Evolutionary conservation across 2,113 vertebrate species (phyloP), one percentile per base, ranked within the genome.

Genomic region (Manacus vitellinus): DNA sequence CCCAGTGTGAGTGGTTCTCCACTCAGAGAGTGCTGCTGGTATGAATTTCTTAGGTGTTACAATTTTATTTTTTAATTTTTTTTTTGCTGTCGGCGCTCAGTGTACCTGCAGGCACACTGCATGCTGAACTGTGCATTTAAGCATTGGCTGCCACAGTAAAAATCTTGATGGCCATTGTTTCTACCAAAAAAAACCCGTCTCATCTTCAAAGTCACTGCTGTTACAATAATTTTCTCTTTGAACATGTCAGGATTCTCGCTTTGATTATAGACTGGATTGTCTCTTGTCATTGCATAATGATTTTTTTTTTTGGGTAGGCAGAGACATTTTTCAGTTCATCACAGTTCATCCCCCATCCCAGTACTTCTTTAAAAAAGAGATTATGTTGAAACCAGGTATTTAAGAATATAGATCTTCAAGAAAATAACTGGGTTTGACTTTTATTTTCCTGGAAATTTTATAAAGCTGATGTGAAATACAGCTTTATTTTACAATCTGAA

Each of bases 251-350:
- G 85, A 88, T 95, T 92, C 78, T 95, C 75, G 74, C 93, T 89
- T 93, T 93, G 94, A 96, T 95, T 93, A 83, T 77, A 92, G n/a
- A 80, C 89, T 46, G 82, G 71, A 85, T 96, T 90, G 88, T 93
- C 93, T 96, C 90, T 85, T 92, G 92, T 96, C 92, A 79, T 77
- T 92, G 81, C 87, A 74, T 92, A 91, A 71, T 70, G 54, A 52
- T 41, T 54, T 72, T 51, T 87, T 83, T 52, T 54, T 51, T 9
- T 1, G 17, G 68, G 72, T 94, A 91, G 88, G 87, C 51, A 78
- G 92, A 94, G 79, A 84, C 39, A 8, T 84, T 91, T 84, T 84
- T 95, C 80, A 85, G 44, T 92, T 96, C 76, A 22, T 91, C 83
- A 23, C 39, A 93, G 88, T 90, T 94, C 86, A 51, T 89, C 24